Evolutionary conservation across 2,888 invertebrate genomes (phyloP).

Genomic region (Punctoribates punctum): DNA sequence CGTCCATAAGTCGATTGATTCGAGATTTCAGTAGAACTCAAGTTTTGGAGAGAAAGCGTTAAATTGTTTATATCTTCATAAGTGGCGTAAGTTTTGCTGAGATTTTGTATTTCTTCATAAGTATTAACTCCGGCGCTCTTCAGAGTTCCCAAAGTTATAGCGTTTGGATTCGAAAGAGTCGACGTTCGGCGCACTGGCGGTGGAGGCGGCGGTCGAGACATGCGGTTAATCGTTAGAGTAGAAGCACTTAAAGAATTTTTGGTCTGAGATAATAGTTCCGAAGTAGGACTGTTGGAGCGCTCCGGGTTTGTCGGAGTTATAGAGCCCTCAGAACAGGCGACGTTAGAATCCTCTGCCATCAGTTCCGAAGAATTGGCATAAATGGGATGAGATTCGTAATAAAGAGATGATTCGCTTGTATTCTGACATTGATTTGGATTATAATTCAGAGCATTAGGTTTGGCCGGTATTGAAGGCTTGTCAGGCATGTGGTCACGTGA

Average conservation of each 20-base stretch:
- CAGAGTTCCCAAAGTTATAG: constrained; percentile 43
- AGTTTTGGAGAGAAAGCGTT: constrained; percentile 26
- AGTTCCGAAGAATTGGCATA: constrained; percentile 22
- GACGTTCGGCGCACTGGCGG: constrained; percentile 54
- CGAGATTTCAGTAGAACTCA: not conserved
- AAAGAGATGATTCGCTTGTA: not conserved
- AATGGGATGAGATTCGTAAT: constrained; percentile 24
- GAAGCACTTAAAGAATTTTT: constrained; percentile 22
- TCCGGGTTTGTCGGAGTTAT: constrained; percentile 43
- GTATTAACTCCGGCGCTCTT: constrained; percentile 40
- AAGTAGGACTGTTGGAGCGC: not conserved
- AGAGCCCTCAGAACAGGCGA: constrained; percentile 42
- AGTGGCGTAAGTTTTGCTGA: constrained; percentile 32
- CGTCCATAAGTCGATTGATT: constrained; percentile 25
- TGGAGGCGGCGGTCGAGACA: constrained; percentile 51
- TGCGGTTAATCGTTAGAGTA: constrained; percentile 7
- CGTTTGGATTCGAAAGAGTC: constrained; percentile 50
- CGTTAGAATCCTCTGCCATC: not conserved
- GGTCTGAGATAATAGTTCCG: constrained; percentile 1
- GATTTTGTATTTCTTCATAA: constrained; percentile 38
- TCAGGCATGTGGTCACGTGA: not conserved
- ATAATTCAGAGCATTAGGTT: not conserved
- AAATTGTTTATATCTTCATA: constrained; percentile 40
- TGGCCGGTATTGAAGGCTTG: not conserved
- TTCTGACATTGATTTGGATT: not conserved